Base-by-base conservation (phyloP, 1,140 invertebrate species). In the Drosophila pandora region DNA sequence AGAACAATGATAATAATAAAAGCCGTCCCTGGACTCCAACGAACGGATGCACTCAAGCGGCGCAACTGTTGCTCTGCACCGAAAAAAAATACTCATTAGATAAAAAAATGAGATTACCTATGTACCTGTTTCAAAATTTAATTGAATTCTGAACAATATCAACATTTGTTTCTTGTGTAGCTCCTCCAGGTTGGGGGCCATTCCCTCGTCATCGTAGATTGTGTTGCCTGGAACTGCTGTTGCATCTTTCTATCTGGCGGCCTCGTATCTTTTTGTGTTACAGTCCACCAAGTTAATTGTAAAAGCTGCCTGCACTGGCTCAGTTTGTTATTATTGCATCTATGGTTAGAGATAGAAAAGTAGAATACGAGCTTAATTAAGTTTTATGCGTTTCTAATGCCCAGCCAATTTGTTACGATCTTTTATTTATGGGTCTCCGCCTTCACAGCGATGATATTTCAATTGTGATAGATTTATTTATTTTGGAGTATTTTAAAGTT, bases 351-450 rank as follows among this genome's bases (percentile, higher is more conserved):
- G 41, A 37, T 67, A 41, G 39, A 70, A 48, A 53, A 59, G 30
- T 50, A 69, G 67, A 68, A 67, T 72, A 68, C 75, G 47, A 68
- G 54, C 74, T 76, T 87, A 87, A 87, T 83, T 75, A 87, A 87
- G 83, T 83, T 88, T 87, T 87, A 87, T 87, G 82, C 60, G 59
- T 87, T 87, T 88, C 76, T 83, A 88, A 88, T 88, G 81, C 58
- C 41, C 67, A 55, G 56, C 62, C 84, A 87, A 88, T 87, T 84
- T 83, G 83, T 75, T 75, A 56, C 53, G 32, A 64, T 56, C 53
- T 45, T 43, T 10, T 22, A 22, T 37, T 23, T 22, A 30, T 21
- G 7, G 2, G 34, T 37, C 67, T 41, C 4, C 59, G 30, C 9
- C 63, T 62, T 61, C 43, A 52, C 45, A 62, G 50, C 58, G 56